Evolutionary conservation across 2,888 invertebrate genomes (phyloP).

Genomic region (Mamestra brassicae): DNA sequence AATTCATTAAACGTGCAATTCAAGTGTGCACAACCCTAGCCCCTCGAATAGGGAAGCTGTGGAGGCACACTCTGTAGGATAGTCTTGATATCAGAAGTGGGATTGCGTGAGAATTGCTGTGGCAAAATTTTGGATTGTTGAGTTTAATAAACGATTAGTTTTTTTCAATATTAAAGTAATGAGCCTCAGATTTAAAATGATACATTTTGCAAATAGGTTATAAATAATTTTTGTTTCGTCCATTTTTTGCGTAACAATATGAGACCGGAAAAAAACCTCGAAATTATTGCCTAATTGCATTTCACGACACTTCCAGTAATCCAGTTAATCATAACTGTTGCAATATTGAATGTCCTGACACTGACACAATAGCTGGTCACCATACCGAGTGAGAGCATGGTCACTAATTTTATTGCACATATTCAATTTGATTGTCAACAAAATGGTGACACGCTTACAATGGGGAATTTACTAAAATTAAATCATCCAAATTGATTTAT

Average conservation of each 20-base stretch:
- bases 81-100: conserved; percentile 27
- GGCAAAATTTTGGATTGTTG: background rate
- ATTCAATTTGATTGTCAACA: conserved; percentile 65
- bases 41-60: conserved; percentile 54
- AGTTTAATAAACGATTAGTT: background rate
- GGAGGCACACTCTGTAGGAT: conserved; percentile 37
- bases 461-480: conserved; percentile 49
- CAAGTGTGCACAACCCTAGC: conserved; percentile 78
- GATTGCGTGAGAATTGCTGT: conserved; percentile 8
- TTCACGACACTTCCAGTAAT: background rate
- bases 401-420: conserved; percentile 70
- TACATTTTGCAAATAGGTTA: background rate
- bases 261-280: background rate
- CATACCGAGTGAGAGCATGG: conserved; percentile 50
- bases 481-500: conserved; percentile 50
- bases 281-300: background rate
- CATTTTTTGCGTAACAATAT: too few species aligned
- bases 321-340: background rate
- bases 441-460: conserved; percentile 58
- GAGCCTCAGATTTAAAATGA: background rate
- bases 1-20: conserved; percentile 90
- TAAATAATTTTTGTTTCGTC: too few species aligned
- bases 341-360: conserved; percentile 9
- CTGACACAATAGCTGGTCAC: conserved; percentile 48
- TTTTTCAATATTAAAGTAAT: background rate